A percentile compares a stretch with the other conserved stretches of the same genome.
These are phyloP conservation scores for Diaphora mendica DNA, from an alignment of 2,888 invertebrate genomes.

Conservation along the genomic window DNA sequence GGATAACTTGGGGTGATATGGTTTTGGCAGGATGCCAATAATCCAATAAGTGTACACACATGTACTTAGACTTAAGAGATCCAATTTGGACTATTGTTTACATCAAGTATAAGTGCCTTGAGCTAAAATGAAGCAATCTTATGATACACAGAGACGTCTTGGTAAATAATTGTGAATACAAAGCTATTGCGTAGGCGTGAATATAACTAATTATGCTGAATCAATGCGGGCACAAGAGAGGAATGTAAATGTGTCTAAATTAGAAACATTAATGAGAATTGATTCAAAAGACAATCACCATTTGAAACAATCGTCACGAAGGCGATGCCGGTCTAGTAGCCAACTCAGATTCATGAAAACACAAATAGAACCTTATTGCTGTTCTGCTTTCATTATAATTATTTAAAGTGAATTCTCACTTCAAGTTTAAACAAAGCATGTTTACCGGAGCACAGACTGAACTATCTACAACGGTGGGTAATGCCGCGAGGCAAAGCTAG, in stretches of 20 bases:
- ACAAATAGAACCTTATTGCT: slow-evolving; percentile 68
- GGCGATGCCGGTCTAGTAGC: slow-evolving; percentile 38
- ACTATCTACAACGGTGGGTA: slow-evolving; percentile 10
- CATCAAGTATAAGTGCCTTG: slow-evolving; percentile 36
- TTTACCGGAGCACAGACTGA: slow-evolving; percentile 35
- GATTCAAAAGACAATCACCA: slow-evolving; percentile 69
- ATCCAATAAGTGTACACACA: slow-evolving; percentile 54
- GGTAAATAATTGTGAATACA: slow-evolving; percentile 37
- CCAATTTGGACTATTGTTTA: slow-evolving; percentile 52
- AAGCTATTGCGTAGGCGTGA: slow-evolving; percentile 35
- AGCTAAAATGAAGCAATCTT: slow-evolving; percentile 42
- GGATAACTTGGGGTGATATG: slow-evolving; percentile 68
- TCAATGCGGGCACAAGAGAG: slow-evolving; percentile 45
- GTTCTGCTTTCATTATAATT: slow-evolving; percentile 60
- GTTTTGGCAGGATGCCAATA: slow-evolving; percentile 70
- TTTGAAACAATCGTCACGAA: slow-evolving; percentile 58
- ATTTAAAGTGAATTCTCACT: slow-evolving; percentile 59
- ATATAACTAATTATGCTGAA: slow-evolving; percentile 45
- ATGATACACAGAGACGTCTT: slow-evolving; percentile 36
- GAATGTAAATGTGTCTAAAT: slow-evolving; percentile 55
- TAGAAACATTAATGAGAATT: slow-evolving; percentile 62
- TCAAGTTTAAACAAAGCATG: slow-evolving; percentile 45
- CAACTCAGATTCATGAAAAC: slow-evolving; percentile 69
- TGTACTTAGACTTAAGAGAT: slow-evolving; percentile 48
- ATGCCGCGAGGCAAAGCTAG: too few species aligned